A percentile compares a stretch with the other conserved stretches of the same genome.
These are phyloP conservation scores for Fistularia tabacaria DNA, from an alignment of 2,797 vertebrate species.

Conservation along the genomic window DNA sequence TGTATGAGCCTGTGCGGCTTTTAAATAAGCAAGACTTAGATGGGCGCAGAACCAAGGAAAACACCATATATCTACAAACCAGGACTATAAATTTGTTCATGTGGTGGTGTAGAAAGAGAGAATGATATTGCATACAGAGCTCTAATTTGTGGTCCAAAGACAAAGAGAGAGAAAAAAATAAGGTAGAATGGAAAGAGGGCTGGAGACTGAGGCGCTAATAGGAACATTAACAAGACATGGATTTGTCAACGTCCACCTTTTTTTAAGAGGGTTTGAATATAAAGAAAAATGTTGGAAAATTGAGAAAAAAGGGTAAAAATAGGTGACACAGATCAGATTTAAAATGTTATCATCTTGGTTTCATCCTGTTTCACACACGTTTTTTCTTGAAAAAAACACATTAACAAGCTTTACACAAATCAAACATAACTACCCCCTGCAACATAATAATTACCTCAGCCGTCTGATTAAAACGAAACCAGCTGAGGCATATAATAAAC, in stretches of 20 bases:
- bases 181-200: no score
- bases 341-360: no score
- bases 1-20: conserved; percentile 61
- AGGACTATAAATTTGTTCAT: conserved; percentile 46
- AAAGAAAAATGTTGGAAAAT: no score
- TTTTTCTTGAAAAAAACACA: not conserved
- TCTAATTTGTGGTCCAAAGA: conserved; percentile 29
- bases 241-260: not conserved
- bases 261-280: not conserved
- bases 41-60: conserved; percentile 70
- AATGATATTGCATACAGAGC: conserved; percentile 30
- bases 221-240: not conserved
- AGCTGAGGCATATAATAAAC: conserved; percentile 28
- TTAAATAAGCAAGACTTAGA: conserved; percentile 68
- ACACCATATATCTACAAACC: conserved; percentile 58
- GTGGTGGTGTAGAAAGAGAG: conserved; percentile 44
- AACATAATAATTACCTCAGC: conserved; percentile 2
- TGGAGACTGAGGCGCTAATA: conserved; percentile 4
- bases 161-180: not conserved
- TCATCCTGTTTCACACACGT: no score
- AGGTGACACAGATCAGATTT: no score
- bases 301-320: no score
- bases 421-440: conserved; percentile 1
- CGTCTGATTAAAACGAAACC: conserved; percentile 1
- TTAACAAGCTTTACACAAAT: not conserved